Evolutionary conservation across 2,888 invertebrate genomes (phyloP), one percentile per base, ranked within the genome.

Genomic region (Prostheceraeus crozeri): DNA sequence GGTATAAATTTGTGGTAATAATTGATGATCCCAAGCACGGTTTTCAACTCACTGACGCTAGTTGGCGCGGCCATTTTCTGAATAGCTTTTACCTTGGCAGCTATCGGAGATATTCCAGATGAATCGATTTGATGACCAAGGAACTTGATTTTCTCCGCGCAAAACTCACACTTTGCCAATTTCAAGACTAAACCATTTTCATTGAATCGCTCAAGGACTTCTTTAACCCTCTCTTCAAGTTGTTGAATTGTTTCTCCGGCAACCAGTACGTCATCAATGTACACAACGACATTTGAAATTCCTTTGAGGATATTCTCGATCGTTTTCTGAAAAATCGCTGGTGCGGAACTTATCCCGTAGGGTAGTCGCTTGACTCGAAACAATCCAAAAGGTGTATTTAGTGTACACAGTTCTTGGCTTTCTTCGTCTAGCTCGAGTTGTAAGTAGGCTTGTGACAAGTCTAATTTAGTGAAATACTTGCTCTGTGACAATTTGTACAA

Each of bases 191-290:
- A 14, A 8, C 27, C 27, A 28, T 48, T 6, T 48, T 48, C 19
- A 11, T 48, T 10, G 11, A 48, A 28, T 10, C 23, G 23, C 14
- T 48, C 14, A 11, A 48, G 27, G 11, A 56, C 23, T 23, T 54
- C 51, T 23, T 48, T 48, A n/a, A 56, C n/a, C 21, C 51, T 40
- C 16, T 56, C 56, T 23, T 45, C 46, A 16, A 23, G 8, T 23
- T 53, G 46, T n/a, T n/a, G n/a, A n/a, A n/a, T n/a, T n/a, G n/a
- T n/a, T 56, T 56, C 21, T 11, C 56, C 56, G 14, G 56, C 51
- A 19, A 56, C 35, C 4, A 56, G 21, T 4, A 56, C 51, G 35
- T 56, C 52, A 53, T 56, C 52, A 8, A 56, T 23, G 51, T 56
- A 56, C 19, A 56, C 52, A 11, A 35, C 56, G 21, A 56, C 56